These are phyloP conservation scores for Mus spicilegus DNA, from an alignment of 2,113 vertebrate species.

Conservation along the genomic window DNA sequence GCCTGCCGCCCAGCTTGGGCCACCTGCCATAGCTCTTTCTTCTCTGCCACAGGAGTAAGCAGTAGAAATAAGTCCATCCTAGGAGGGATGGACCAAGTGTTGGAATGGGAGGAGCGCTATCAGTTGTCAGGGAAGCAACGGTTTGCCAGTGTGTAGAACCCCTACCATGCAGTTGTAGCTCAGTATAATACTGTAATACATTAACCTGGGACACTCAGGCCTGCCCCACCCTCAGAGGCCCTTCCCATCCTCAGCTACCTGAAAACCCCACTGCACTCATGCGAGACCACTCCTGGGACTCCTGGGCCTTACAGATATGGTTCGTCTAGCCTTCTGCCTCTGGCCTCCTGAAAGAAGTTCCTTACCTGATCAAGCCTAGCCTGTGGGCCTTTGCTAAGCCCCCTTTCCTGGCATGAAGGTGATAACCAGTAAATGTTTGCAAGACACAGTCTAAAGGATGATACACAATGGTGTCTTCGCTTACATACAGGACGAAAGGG, in stretches of 20 bases:
- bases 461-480: not conserved
- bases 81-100: no score
- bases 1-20: not conserved
- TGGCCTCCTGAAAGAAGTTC: not conserved
- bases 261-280: not conserved
- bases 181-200: not conserved
- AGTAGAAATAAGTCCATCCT: not conserved
- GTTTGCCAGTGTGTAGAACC: not conserved
- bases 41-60: not conserved
- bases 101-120: not conserved
- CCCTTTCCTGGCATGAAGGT: not conserved
- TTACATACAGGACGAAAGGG: not conserved
- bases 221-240: not conserved
- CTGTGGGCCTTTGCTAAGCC: not conserved
- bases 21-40: not conserved
- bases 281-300: not conserved
- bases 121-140: not conserved
- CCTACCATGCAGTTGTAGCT: not conserved
- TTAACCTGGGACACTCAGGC: not conserved
- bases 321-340: not conserved
- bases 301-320: not conserved
- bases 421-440: not conserved
- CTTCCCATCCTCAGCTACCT: not conserved
- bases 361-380: not conserved
- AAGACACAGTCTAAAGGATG: not conserved